These are phyloP conservation scores for Intellagama lesueurii DNA, from an alignment of 2,797 vertebrate genomes.

Conservation along the genomic window DNA sequence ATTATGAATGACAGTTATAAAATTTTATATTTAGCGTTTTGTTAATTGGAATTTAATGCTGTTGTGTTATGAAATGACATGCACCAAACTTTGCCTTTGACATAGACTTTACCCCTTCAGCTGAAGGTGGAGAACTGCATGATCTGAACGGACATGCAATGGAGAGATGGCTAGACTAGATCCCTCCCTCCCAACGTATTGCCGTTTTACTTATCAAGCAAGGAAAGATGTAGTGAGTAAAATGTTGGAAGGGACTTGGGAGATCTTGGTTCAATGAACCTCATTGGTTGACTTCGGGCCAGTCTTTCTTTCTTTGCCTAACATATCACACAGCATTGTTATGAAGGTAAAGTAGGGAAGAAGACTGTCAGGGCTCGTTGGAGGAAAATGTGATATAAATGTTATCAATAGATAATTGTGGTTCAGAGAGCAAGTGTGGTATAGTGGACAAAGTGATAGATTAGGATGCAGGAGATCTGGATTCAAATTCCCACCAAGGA, in stretches of 20 bases:
- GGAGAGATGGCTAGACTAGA: too few species aligned
- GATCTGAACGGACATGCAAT: background rate
- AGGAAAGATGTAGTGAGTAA: background rate
- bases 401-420: too few species aligned
- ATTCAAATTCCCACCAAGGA: background rate
- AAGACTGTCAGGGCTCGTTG: too few species aligned
- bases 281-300: too few species aligned
- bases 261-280: too few species aligned
- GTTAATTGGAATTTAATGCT: slow-evolving; percentile 51
- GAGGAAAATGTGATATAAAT: too few species aligned
- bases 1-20: slow-evolving; percentile 31
- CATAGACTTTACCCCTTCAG: background rate
- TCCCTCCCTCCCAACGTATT: background rate
- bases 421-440: background rate
- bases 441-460: background rate
- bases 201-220: background rate
- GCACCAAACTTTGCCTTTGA: slow-evolving; percentile 42
- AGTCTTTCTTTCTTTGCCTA: too few species aligned
- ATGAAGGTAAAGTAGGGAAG: too few species aligned
- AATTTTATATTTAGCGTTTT: slow-evolving; percentile 40
- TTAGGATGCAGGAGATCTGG: background rate
- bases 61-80: slow-evolving; percentile 31
- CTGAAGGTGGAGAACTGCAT: background rate
- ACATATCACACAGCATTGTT: too few species aligned
- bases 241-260: too few species aligned